Evolutionary conservation across 2,888 invertebrate species (phyloP), one percentile per base, ranked within the genome.

Genomic region (Xanthorhoe spadicearia): DNA sequence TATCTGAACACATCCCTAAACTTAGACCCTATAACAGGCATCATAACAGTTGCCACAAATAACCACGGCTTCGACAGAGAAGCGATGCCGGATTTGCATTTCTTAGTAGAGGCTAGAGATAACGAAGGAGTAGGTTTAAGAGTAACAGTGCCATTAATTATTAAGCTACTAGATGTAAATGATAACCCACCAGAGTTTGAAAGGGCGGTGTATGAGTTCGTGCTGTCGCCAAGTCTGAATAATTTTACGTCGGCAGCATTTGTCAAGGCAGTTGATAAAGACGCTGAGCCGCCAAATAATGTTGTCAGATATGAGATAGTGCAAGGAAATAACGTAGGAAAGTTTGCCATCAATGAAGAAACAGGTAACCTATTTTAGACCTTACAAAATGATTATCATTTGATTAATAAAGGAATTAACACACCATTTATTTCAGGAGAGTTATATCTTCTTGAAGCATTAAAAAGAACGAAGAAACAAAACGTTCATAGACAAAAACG

Each of bases 121-220:
- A 96, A 96, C 83, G 96, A 97, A 77, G 97, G 97, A 61, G 93
- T 94, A 77, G 98, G 97, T 65, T 95, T 96, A 83, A 94, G 94
- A 76, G 95, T 96, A 52, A 95, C 95, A 73, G 95, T 96, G 77
- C 95, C 95, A 77, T 94, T 97, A 75, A 94, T 95, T 76, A 95
- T 98, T 79, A 95, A 95, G 89, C 90, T 98, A 74, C 90, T 96
- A 79, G 95, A 95, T 90, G 95, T 96, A 63, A 98, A 98, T 86
- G 98, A 98, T 89, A 96, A 98, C 89, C 94, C 95, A 62, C 99
- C 99, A 48, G 92, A 94, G 69, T 99, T 99, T 83, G 96, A 96
- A 73, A 96, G 95, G 82, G 92, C 94, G 55, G 90, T 95, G 10
- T 98, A 98, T 82, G 97, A 97, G 83, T 97, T 97, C 76, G 96